Evolutionary conservation across 2,797 vertebrate genomes (phyloP), one percentile per base, ranked within the genome.

Genomic region (Philypnodon macrostomus): DNA sequence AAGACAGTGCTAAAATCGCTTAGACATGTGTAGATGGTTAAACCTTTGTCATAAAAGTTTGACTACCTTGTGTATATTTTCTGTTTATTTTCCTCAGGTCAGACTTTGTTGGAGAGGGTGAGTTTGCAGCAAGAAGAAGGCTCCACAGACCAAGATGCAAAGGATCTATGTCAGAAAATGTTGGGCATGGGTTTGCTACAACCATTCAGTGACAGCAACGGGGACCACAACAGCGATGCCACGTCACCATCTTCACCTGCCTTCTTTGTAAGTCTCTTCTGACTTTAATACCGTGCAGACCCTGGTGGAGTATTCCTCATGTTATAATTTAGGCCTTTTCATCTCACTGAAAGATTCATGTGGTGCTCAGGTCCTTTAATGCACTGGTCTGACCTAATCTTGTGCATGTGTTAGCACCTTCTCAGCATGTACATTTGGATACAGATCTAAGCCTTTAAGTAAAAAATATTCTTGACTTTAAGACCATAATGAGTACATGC

Each of bases 111-210:
- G 86, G 93, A 97, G 79, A 91, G 90, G 47, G 85, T 95, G 47
- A 91, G 92, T 29, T 75, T 72, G 52, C 89, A 89, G 67, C 87
- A 90, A 47, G 90, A 86, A 31, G 88, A 88, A 4, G 87, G 86
- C 11, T 86, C 81, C 1, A 46, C 51, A 4, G 74, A 58, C 15
- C 91, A 93, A 61, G 84, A 89, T 39, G 91, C 89, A 3, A 92
- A 92, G 80, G 92, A 91, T 41, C 64, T 97, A 1, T 98, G 95
- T 83, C 92, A 92, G 1, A 86, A 86, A 44, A 90, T 98, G 85
- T 79, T 97, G 67, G 86, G 80, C 29, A 85, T 92, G 76, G 93
- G 94, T 30, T 90, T 98, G 29, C 77, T 98, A 12, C 91, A 94
- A 30, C 94, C 93, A 10, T 95, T 95, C 60, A 89, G 88, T 0